Conservation (phyloP, 2,797 vertebrate genomes). For the Schizopygopsis pylzovi region DNA sequence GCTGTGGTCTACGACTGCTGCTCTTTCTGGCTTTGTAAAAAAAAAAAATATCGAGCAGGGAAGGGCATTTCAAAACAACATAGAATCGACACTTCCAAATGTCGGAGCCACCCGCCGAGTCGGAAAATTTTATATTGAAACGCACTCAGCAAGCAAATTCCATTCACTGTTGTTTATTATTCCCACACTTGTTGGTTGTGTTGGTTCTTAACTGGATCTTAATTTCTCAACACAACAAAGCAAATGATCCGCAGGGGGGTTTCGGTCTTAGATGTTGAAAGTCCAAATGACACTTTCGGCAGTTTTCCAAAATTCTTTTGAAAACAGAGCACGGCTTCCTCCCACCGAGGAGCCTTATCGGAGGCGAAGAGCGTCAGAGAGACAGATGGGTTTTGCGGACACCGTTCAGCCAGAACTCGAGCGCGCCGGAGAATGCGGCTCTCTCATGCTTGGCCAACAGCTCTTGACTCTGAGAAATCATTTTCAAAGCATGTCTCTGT, state of each 20-base stretch:
- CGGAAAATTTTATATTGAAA: constrained; percentile 51
- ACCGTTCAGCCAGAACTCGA: constrained; percentile 24
- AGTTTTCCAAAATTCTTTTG: constrained; percentile 41
- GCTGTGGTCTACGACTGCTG: constrained; percentile 78
- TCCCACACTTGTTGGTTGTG: constrained; percentile 45
- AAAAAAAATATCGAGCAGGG: constrained; percentile 57
- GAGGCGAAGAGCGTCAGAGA: constrained; percentile 25
- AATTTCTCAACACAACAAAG: constrained; percentile 58
- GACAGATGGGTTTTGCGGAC: constrained; percentile 31
- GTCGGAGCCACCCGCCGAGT: constrained; percentile 69
- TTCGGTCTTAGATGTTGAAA: constrained; percentile 57
- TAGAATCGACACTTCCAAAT: constrained; percentile 74
- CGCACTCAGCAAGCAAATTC: constrained; percentile 60
- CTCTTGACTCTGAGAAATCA: constrained; percentile 50
- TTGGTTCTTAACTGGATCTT: constrained; percentile 31
- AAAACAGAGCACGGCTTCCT: constrained; percentile 21
- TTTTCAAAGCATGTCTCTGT: constrained; percentile 47
- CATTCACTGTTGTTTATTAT: constrained; percentile 59
- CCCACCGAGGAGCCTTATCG: constrained; percentile 31
- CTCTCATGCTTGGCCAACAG: constrained; percentile 38
- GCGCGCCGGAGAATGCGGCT: not conserved
- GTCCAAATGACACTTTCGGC: constrained; percentile 60
- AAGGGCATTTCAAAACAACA: constrained; percentile 79
- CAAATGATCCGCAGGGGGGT: constrained; percentile 64
- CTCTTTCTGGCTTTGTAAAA: constrained; percentile 79